Evolutionary conservation across 2,113 vertebrate species (phyloP), one percentile per base, ranked within the genome.

Genomic region (Mugil cephalus): DNA sequence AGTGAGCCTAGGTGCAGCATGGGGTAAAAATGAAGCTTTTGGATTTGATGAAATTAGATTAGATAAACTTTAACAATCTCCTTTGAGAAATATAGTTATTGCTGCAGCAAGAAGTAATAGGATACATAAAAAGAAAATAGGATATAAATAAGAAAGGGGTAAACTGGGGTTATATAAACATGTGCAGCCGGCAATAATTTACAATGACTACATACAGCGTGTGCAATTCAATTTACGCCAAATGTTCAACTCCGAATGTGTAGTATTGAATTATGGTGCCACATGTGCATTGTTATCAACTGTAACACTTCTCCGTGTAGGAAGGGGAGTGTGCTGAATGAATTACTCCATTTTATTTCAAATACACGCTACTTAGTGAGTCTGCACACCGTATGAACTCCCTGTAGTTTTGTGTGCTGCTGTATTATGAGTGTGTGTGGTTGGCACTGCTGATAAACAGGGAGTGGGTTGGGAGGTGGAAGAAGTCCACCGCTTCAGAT

Each of bases 361-460:
- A 63, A 86, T 61, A 77, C 7, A 82, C 39, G 59, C 46, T 54
- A 55, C 73, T 42, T 42, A 6, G 35, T 45, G 43, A 73, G 58
- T 10, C 46, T 70, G 60, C 61, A 21, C 36, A 69, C 35, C 53
- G 39, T 42, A 47, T 39, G 61, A 76, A 59, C 1, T 19, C 15
- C 54, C 21, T 50, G 45, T 51, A 48, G 68, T 55, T 71, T 39
- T 76, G 36, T 66, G 39, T 30, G 18, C 47, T 38, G 17, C 21
- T 75, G 14, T 15, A 11, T 36, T 50, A 19, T 55, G 51, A 69
- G 54, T 80, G 81, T 75, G 66, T 62, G 54, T 39, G 79, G 82
- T 68, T 86, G 85, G 85, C 86, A 71, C 46, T 19, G 10, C 79
- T 89, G 68, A 90, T 85, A 87, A 89, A 88, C 87, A 87, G 59